A percentile compares a stretch with the other conserved stretches of the same genome.
phyloP scores from a whole-genome alignment of 2,888 invertebrate genomes.

The Lithophane socia region DNA sequence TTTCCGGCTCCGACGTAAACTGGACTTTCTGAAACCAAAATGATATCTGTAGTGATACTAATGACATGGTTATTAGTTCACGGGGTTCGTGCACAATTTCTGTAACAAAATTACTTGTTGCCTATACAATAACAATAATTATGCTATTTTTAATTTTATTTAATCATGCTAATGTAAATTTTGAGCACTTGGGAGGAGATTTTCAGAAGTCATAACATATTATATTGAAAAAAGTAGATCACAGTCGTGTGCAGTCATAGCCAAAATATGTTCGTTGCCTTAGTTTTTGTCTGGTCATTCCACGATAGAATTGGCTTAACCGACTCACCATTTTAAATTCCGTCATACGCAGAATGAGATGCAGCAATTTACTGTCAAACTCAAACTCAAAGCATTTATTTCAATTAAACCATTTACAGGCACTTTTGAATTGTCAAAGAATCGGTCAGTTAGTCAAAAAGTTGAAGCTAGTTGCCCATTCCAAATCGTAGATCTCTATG shows the following conservation, averaged over 20 bases:
- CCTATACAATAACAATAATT: neutral
- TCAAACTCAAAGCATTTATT: too few relatives aligned
- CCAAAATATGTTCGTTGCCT: neutral
- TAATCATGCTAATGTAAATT: neutral
- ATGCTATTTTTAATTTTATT: neutral
- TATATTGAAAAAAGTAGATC: neutral
- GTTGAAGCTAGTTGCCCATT: too few relatives aligned
- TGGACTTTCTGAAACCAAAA: conserved; percentile 80
- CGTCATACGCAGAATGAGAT: neutral
- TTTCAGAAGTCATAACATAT: neutral
- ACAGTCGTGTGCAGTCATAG: neutral
- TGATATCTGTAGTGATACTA: conserved; percentile 1
- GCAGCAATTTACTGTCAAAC: neutral
- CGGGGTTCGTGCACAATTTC: neutral
- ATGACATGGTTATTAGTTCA: neutral
- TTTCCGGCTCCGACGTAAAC: conserved; percentile 82
- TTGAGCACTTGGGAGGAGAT: neutral
- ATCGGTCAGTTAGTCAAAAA: too few relatives aligned
- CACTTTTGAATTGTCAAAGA: too few relatives aligned
- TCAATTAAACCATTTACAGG: too few relatives aligned
- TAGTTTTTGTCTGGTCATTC: neutral
- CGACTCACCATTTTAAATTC: neutral
- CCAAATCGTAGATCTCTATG: too few relatives aligned
- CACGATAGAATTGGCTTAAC: neutral
- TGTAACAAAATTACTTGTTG: neutral